These are phyloP conservation scores for Ranitomeya variabilis DNA, from an alignment of 2,113 vertebrate species.

Conservation along the genomic window DNA sequence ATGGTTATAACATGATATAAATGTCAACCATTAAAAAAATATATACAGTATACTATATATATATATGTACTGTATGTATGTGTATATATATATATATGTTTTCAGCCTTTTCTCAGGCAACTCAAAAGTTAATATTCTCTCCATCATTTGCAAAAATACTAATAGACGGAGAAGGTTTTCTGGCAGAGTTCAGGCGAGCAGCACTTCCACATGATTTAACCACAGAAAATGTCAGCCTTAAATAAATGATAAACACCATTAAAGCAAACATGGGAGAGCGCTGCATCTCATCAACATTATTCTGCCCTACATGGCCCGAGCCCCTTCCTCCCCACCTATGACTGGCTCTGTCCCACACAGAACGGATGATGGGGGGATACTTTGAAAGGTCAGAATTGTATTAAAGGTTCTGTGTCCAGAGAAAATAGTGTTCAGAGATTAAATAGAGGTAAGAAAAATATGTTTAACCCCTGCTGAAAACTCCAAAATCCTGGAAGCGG, in stretches of 20 bases:
- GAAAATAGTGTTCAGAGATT: slow-evolving; percentile 43
- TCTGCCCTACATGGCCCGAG: slow-evolving; percentile 55
- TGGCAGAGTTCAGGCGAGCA: slow-evolving; percentile 39
- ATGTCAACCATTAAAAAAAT: too few relatives aligned
- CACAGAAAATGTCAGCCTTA: slow-evolving; percentile 55
- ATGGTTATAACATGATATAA: background rate
- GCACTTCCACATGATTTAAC: slow-evolving; percentile 57
- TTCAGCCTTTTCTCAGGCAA: background rate
- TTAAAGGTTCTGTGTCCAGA: slow-evolving; percentile 47
- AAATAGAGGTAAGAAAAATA: slow-evolving; percentile 18
- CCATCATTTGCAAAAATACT: slow-evolving; percentile 40
- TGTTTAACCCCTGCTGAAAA: slow-evolving; percentile 39
- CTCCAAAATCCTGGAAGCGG: background rate
- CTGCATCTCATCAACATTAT: slow-evolving; percentile 57
- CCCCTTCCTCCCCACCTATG: slow-evolving; percentile 20
- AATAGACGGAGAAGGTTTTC: slow-evolving; percentile 49
- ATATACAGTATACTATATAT: too few relatives aligned
- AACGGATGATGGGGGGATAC: slow-evolving; percentile 4
- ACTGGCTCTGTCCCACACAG: slow-evolving; percentile 2
- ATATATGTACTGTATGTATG: too few relatives aligned
- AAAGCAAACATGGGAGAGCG: slow-evolving; percentile 54
- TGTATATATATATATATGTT: too few relatives aligned
- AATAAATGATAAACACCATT: slow-evolving; percentile 59
- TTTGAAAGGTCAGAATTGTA: slow-evolving; percentile 50
- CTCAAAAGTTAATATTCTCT: slow-evolving; percentile 37